Conservation (phyloP, 2,113 vertebrate species). For the Todiramphus saurophagus region DNA sequence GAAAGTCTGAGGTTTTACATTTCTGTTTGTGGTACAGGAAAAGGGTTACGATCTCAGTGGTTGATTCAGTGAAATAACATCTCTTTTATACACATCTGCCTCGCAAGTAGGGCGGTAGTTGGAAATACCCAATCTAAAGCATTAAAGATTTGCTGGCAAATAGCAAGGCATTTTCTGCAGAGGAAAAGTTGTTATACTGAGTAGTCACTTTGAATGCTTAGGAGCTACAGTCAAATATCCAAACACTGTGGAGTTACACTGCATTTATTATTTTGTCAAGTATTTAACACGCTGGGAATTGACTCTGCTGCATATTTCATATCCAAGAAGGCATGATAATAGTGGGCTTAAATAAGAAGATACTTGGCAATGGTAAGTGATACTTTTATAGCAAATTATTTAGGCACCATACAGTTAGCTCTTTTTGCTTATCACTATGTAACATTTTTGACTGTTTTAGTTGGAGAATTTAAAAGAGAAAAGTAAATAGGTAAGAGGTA, state of each 20-base stretch:
- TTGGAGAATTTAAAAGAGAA: not conserved
- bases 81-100: constrained; percentile 74
- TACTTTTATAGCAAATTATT: constrained; percentile 30
- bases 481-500: not conserved
- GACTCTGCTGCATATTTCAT: not conserved
- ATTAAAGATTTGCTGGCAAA: constrained; percentile 77
- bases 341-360: constrained; percentile 62
- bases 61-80: constrained; percentile 77
- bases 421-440: not conserved
- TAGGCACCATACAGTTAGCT: not conserved
- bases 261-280: constrained; percentile 7
- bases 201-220: constrained; percentile 56
- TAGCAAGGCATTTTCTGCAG: constrained; percentile 66
- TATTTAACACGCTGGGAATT: not conserved
- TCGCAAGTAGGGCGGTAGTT: constrained; percentile 73
- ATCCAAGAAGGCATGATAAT: not conserved
- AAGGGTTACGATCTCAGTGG: constrained; percentile 71
- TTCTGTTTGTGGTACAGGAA: constrained; percentile 77
- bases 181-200: constrained; percentile 62
- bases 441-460: not conserved
- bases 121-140: constrained; percentile 77
- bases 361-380: constrained; percentile 73
- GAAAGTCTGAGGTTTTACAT: constrained; percentile 77
- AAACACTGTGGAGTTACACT: constrained; percentile 17
- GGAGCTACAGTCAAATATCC: constrained; percentile 54